Conservation (phyloP, 2,797 vertebrate genomes). For the Delichon dasypus region DNA sequence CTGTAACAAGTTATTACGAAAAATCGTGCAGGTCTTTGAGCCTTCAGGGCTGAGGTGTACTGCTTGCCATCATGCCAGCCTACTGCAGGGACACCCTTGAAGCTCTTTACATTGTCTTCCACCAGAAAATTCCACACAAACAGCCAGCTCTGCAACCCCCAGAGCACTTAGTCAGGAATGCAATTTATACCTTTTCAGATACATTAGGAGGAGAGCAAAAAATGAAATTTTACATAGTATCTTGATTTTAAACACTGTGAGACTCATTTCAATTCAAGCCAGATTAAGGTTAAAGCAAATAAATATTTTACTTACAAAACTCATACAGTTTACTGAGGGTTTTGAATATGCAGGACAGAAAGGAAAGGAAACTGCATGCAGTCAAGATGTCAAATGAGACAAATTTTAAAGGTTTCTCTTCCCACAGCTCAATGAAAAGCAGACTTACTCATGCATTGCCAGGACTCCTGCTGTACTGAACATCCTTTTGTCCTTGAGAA, state of each 20-base stretch:
- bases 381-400: neutral
- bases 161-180: neutral
- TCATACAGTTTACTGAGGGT: neutral
- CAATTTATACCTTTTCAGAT: neutral
- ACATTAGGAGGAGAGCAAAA: neutral
- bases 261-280: neutral
- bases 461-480: neutral
- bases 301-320: neutral
- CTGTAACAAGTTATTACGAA: neutral
- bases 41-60: neutral
- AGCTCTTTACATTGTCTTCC: neutral
- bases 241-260: neutral
- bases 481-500: neutral
- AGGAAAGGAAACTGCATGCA: neutral
- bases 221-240: neutral
- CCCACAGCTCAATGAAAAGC: neutral
- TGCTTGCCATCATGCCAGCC: neutral
- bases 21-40: neutral
- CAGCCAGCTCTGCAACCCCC: neutral
- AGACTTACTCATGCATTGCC: fast-evolving
- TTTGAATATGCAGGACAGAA: neutral
- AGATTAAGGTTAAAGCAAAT: neutral
- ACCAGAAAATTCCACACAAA: neutral
- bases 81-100: neutral
- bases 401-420: neutral